These are phyloP conservation scores for Hydroisotoma schaefferi DNA, from an alignment of 2,888 invertebrate genomes.

Conservation along the genomic window DNA sequence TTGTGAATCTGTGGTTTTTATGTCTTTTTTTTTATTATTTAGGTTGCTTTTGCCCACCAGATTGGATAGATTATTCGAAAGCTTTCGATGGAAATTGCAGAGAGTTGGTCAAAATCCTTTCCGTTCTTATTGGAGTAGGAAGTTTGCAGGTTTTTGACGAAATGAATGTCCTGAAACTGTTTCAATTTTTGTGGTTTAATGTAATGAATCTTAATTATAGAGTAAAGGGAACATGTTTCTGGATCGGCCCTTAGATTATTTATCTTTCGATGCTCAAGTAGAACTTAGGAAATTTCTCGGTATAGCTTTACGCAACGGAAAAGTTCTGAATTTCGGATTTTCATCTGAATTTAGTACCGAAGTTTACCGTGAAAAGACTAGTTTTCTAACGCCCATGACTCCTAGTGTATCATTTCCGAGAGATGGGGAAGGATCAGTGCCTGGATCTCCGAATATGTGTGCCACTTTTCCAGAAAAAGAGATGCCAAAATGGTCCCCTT, in stretches of 20 bases:
- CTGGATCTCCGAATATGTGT: slow-evolving; percentile 28
- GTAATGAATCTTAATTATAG: too few relatives aligned
- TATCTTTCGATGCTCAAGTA: slow-evolving; percentile 12
- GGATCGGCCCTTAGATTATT: slow-evolving; percentile 19
- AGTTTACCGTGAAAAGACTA: too few relatives aligned
- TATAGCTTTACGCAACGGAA: slow-evolving; percentile 20
- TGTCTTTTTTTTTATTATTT: too few relatives aligned
- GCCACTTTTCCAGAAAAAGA: slow-evolving; percentile 17
- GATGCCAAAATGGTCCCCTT: neutral
- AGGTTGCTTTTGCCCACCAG: slow-evolving; percentile 16
- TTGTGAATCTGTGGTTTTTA: too few relatives aligned
- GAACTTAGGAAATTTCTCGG: slow-evolving; percentile 24
- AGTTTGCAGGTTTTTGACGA: slow-evolving; percentile 17
- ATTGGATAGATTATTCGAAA: slow-evolving; percentile 22
- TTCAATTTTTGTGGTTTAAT: neutral
- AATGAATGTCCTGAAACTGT: too few relatives aligned
- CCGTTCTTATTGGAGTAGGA: slow-evolving; percentile 16
- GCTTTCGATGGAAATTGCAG: slow-evolving; percentile 16
- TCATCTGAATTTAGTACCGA: neutral
- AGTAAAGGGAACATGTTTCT: slow-evolving; percentile 12
- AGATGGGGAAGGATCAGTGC: neutral
- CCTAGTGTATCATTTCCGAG: slow-evolving; percentile 11
- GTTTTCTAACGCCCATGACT: neutral
- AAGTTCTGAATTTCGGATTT: slow-evolving; percentile 7
- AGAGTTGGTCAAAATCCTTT: slow-evolving; percentile 21